Conservation (phyloP, 1,140 invertebrate species). For the Trichonephila inaurata region DNA sequence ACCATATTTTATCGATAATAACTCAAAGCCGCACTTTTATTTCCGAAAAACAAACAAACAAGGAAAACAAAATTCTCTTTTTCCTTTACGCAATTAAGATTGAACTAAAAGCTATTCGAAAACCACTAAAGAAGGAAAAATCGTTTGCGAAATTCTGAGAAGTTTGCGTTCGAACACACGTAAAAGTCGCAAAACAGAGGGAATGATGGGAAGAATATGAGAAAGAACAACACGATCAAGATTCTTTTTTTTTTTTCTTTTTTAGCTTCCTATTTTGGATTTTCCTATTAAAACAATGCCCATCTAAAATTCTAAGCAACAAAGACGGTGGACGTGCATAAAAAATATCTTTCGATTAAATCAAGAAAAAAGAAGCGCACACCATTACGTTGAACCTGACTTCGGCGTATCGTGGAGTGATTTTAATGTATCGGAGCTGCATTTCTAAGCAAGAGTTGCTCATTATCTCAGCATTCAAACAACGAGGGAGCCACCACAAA, state of each 20-base stretch:
- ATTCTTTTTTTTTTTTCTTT: no score
- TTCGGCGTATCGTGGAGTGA: conserved; percentile 40
- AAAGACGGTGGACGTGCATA: conserved; percentile 25
- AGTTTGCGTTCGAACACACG: background rate
- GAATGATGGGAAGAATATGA: background rate
- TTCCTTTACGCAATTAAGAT: background rate
- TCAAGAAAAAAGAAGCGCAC: conserved; percentile 21
- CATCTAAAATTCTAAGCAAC: conserved; percentile 54
- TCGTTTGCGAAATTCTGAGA: background rate
- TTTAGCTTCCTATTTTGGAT: conserved; percentile 18
- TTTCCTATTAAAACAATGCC: conserved; percentile 70
- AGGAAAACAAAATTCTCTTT: background rate
- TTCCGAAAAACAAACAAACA: background rate
- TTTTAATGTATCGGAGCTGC: conserved; percentile 63
- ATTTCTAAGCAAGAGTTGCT: conserved; percentile 47
- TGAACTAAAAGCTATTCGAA: conserved; percentile 14
- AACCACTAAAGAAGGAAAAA: background rate
- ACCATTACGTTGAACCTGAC: conserved; percentile 45
- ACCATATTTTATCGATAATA: background rate
- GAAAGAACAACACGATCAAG: background rate
- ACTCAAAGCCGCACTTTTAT: background rate
- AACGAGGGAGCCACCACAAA: conserved; percentile 5
- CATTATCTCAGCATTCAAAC: conserved; percentile 25
- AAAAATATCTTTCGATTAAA: conserved; percentile 70
- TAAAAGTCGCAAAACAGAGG: background rate